Conservation (phyloP, 2,888 invertebrate genomes). For the Venustoraphidia nigricollis region DNA sequence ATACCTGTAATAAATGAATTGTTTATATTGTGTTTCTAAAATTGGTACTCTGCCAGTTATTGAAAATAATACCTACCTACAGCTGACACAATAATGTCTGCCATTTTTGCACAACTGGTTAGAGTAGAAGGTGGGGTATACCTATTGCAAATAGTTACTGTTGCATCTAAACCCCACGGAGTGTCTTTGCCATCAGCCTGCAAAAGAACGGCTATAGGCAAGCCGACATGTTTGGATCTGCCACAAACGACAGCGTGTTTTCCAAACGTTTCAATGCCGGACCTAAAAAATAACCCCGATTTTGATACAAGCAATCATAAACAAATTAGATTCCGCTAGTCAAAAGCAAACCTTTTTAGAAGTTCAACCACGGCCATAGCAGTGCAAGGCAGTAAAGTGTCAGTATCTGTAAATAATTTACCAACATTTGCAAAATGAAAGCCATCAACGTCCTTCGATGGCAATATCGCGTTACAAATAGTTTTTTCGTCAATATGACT, state of each 20-base stretch:
- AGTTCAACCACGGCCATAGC: slow-evolving; percentile 60
- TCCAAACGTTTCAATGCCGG: slow-evolving; percentile 63
- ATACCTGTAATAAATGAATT: slow-evolving; percentile 41
- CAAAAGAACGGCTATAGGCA: slow-evolving; percentile 75
- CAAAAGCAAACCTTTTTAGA: slow-evolving; percentile 39
- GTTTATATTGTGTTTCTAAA: background rate
- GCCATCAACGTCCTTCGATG: slow-evolving; percentile 82
- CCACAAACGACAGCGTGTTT: slow-evolving; percentile 82
- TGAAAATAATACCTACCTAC: slow-evolving; percentile 33
- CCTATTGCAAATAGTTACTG: slow-evolving; percentile 80
- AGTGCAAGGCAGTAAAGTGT: slow-evolving; percentile 63
- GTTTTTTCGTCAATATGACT: slow-evolving; percentile 55
- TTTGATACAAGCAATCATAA: background rate
- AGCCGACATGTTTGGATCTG: slow-evolving; percentile 81
- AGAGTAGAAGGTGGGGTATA: slow-evolving; percentile 69
- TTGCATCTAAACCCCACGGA: slow-evolving; percentile 62
- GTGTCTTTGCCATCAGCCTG: slow-evolving; percentile 64
- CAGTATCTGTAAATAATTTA: slow-evolving; percentile 47
- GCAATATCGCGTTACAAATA: slow-evolving; percentile 64
- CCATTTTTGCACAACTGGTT: slow-evolving; percentile 47
- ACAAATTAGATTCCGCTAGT: background rate
- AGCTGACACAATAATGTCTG: slow-evolving; percentile 65
- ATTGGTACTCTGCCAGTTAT: slow-evolving; percentile 2
- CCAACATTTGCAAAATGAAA: slow-evolving; percentile 77
- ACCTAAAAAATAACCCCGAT: slow-evolving; percentile 18